phyloP scores from a whole-genome alignment of 92 coral and sea anemone genomes.

The Ricordea florida region DNA sequence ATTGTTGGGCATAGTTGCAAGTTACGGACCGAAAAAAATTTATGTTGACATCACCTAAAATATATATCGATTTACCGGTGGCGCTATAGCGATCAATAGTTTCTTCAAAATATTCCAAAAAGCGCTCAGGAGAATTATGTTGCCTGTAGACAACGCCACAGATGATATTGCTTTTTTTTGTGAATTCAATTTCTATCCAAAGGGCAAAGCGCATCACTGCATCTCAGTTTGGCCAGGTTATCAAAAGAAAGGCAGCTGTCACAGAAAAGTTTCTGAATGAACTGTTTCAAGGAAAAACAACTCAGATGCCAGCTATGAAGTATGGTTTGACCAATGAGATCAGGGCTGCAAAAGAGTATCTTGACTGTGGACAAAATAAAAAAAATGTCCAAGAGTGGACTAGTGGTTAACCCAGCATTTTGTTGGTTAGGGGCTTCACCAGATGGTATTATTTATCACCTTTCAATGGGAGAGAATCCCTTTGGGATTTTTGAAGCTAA shows the following conservation, averaged over 20 bases:
- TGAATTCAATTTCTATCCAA: no score
- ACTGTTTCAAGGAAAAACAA: conserved; percentile 19
- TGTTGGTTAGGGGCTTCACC: conserved; percentile 36
- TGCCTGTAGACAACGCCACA: no score
- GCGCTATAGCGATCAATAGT: no score
- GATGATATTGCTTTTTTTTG: no score
- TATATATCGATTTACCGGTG: no score
- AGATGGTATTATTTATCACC: conserved; percentile 21
- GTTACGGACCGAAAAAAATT: no score
- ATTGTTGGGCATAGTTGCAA: no score
- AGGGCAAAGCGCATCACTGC: conserved; percentile 30
- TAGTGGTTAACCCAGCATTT: conserved; percentile 19
- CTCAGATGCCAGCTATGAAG: conserved; percentile 24
- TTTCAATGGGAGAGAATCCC: conserved; percentile 2
- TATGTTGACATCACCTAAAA: no score
- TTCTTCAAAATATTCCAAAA: no score
- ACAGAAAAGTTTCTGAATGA: conserved; percentile 26
- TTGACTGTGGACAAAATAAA: conserved; percentile 6
- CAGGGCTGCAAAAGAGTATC: conserved; percentile 25
- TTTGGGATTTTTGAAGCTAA: conserved; percentile 28
- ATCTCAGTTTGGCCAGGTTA: conserved; percentile 32
- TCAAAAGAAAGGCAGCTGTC: conserved; percentile 10
- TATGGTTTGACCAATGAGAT: conserved; percentile 22
- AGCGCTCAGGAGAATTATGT: no score
- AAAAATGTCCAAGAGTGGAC: conserved; percentile 2